Base-by-base conservation (phyloP, 2,888 invertebrate species). In the Ceratothoa steindachneri region DNA sequence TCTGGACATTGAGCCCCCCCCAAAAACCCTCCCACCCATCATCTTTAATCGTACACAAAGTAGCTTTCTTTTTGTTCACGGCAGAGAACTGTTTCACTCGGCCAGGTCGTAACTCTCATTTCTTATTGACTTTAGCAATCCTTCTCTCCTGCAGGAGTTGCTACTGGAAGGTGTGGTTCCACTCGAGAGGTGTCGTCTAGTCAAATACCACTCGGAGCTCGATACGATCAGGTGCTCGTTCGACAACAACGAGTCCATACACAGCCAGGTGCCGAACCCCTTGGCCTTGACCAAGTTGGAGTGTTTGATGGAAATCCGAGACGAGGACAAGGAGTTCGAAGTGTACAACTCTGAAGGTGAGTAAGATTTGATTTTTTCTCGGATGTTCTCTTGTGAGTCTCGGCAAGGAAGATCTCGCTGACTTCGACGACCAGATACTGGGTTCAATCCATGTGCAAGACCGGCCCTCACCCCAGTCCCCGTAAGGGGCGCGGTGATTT, bases 211-310 rank as follows among this genome's bases (percentile, higher is more conserved):
- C 82, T 87, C 87, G 71, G 84, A 85, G 65, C 86, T 86, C 74
- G 90, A 90, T 78, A 86, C 88, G 9, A 88, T 92, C 29, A 88
- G 90, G 77, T 87, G 87, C 77, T 91, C 90, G 73, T 90, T 89
- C 81, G 90, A 90, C 77, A 87, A 86, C 0, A 84, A 87, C 2
- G 85, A 87, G 65, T 76, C 83, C 0, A 84, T 87, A 74, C 83
- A 84, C 82, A 81, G 85, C 86, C 84, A 88, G 67, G 83, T 86
- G 24, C 85, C 86, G 80, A 86, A 83, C 69, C 85, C 84, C 79
- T 84, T 84, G 82, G 84, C 83, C 80, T 85, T 83, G 69, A 86
- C 85, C 82, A 86, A 86, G 79, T 85, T 86, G 80, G 89, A 89
- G 82, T 87, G 91, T 81, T 84, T 91, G 75, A 83, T 93, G 80